phyloP scores from a whole-genome alignment of 1,140 invertebrate species.

The Brachionus rotundiformis region DNA sequence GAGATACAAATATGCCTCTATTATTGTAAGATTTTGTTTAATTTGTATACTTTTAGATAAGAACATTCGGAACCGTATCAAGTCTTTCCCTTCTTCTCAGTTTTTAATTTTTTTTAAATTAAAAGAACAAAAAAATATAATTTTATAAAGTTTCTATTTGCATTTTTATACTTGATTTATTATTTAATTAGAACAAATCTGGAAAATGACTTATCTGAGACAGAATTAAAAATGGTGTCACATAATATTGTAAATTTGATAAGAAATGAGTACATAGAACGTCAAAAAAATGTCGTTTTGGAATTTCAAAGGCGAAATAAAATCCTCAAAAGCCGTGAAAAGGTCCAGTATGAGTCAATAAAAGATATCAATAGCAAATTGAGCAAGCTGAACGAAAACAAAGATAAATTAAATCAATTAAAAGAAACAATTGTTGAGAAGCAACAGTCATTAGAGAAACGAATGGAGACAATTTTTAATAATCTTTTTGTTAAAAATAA shows the following conservation, averaged over 20 bases:
- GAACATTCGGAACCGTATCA: too few relatives aligned
- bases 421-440: background rate
- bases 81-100: too few relatives aligned
- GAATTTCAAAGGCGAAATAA: conserved; percentile 25
- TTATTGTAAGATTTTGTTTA: background rate
- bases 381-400: background rate
- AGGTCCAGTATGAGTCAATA: conserved; percentile 14
- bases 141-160: too few relatives aligned
- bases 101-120: too few relatives aligned
- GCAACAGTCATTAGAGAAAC: background rate
- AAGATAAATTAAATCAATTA: background rate
- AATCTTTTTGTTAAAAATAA: background rate
- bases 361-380: background rate
- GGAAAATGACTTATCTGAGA: background rate
- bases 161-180: too few relatives aligned
- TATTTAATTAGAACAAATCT: conserved; percentile 14
- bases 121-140: too few relatives aligned
- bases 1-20: conserved; percentile 20
- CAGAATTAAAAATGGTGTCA: background rate
- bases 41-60: too few relatives aligned
- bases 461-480: background rate
- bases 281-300: conserved; percentile 4
- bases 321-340: conserved; percentile 19
- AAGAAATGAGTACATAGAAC: conserved; percentile 21
- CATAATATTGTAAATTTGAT: conserved; percentile 17